Percentiles rank a stretch among this genome's conserved stretches.
Conservation (phyloP, 2,113 vertebrate species). For the Sphaerodactylus townsendi region DNA sequence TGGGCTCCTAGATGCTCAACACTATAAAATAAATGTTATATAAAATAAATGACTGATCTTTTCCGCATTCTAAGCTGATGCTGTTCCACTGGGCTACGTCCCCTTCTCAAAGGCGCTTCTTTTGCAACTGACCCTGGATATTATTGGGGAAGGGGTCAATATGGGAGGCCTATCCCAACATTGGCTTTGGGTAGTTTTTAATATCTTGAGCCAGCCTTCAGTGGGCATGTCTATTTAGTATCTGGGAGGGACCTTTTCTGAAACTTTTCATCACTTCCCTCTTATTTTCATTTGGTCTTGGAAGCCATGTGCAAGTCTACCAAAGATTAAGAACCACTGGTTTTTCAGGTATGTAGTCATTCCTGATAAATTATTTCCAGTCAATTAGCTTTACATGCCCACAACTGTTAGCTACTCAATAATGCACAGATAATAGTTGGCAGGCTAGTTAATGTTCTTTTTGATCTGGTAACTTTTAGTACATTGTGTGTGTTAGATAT, state of each 20-base stretch:
- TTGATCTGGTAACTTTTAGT: neutral
- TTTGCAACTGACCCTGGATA: no score
- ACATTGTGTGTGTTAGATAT: neutral
- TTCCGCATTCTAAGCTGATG: no score
- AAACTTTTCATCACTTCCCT: neutral
- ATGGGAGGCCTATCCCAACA: no score
- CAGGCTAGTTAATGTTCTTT: neutral
- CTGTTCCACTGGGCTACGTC: no score
- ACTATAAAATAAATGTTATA: no score
- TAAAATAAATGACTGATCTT: no score
- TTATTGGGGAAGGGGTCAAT: no score
- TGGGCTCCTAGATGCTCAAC: no score
- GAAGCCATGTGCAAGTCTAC: neutral
- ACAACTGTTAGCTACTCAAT: neutral
- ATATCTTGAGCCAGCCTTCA: no score
- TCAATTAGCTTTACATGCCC: neutral
- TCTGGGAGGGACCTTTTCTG: neutral
- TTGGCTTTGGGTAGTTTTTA: no score
- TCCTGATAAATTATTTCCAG: neutral
- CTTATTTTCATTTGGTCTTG: neutral
- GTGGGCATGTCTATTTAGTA: neutral
- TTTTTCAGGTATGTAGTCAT: neutral
- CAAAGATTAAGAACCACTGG: neutral
- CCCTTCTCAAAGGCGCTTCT: no score
- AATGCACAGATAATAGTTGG: neutral